These are phyloP conservation scores for Drosophila pruinosa DNA, from an alignment of 1,140 invertebrate species.

Conservation along the genomic window DNA sequence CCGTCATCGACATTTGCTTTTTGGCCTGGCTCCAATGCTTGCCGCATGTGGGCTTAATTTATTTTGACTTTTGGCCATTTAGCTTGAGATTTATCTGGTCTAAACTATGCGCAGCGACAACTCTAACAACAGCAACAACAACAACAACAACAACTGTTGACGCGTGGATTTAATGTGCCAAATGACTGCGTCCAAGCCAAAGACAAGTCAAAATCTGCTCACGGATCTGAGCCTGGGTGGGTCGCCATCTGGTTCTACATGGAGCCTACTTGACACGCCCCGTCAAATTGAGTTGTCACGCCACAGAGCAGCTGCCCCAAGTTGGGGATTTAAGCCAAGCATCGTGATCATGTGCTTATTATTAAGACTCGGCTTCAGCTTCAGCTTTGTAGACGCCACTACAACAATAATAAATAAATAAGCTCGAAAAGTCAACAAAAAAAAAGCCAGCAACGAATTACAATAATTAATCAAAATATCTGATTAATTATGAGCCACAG, in stretches of 20 bases:
- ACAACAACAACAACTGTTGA: constrained; percentile 55
- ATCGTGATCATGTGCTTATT: constrained; percentile 10
- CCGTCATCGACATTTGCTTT: constrained; percentile 30
- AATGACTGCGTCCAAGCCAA: constrained; percentile 51
- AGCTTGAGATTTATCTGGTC: constrained; percentile 78
- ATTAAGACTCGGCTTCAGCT: neutral
- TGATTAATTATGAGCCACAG: neutral
- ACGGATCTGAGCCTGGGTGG: constrained; percentile 61
- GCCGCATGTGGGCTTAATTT: constrained; percentile 78
- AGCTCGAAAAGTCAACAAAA: neutral
- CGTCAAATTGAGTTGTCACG: constrained; percentile 71
- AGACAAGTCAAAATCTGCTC: constrained; percentile 24
- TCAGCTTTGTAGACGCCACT: neutral
- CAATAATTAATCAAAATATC: neutral
- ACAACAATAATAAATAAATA: neutral
- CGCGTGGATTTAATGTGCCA: constrained; percentile 79
- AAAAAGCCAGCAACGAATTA: too few relatives aligned
- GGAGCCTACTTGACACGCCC: constrained; percentile 36
- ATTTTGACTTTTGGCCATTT: constrained; percentile 81
- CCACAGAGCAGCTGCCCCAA: constrained; percentile 35
- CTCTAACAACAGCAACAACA: constrained; percentile 11
- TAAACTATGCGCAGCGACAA: constrained; percentile 68
- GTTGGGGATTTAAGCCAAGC: constrained; percentile 8
- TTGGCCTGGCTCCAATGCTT: neutral
- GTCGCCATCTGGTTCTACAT: constrained; percentile 39